Evolutionary conservation across 2,888 invertebrate species (phyloP), one percentile per base, ranked within the genome.

Genomic region (Smittia sp.): DNA sequence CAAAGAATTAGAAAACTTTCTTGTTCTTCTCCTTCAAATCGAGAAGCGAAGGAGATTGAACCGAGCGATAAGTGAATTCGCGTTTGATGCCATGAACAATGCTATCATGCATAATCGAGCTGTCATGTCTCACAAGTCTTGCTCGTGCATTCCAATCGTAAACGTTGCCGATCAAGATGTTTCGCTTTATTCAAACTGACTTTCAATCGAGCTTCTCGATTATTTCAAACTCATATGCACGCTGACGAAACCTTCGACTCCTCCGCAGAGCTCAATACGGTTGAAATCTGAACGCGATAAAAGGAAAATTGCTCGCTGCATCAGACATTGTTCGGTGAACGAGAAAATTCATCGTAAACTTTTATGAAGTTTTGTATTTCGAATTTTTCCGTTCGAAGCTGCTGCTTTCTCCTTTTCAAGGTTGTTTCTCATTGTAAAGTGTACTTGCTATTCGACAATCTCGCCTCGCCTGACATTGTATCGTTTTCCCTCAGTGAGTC

Each of bases 341-440:
- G 18, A n/a, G 22, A 58, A 58, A 22, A 58, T 58, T 58, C 58
- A 58, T 58, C 58, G 58, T 72, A 72, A 72, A 72, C 27, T 72
- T 72, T 72, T 72, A 72, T 72, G 69, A 69, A 69, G 69, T 69
- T 72, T 58, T 52, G n/a, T 22, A 39, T 72, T 72, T 72, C n/a
- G 39, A 72, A 54, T 32, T 72, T 70, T 70, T 70, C 18, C 27
- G n/a, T 32, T 27, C 27, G 52, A 69, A 20, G 6, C 27, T 13
- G 7, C 20, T 20, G n/a, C 58, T 67, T 18, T 11, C n/a, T 2
- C 15, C n/a, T n/a, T 46, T 46, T 69, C 69, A 69, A 69, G 69
- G 52, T 69, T 54, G 27, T 54, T 69, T 20, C 38, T 67, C 20
- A 22, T 58, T 18, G 4, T 4, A 9, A 58, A 67, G 41, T 41